Conservation (phyloP, 2,113 vertebrate species). For the Urocynchramus pylzowi region DNA sequence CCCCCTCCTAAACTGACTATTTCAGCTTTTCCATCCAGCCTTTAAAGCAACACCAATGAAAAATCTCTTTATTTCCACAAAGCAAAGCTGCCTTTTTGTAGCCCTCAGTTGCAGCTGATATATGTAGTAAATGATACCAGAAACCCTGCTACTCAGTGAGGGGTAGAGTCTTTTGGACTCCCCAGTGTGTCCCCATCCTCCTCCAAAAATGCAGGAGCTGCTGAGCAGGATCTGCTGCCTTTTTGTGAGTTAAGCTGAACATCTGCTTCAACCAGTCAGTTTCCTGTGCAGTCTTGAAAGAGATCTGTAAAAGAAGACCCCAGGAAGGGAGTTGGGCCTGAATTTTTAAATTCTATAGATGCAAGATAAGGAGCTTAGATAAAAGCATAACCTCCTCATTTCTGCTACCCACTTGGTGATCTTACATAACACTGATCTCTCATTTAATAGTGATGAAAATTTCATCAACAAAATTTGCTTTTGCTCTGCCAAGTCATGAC, state of each 20-base stretch:
- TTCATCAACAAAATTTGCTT: slow-evolving; percentile 52
- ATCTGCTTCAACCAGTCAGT: not conserved
- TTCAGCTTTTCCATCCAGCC: not conserved
- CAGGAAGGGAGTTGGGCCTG: not conserved
- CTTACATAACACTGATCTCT: slow-evolving; percentile 1
- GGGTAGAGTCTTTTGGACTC: not conserved
- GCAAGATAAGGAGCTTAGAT: not conserved
- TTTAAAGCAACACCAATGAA: slow-evolving; percentile 18
- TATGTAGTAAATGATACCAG: slow-evolving; percentile 2
- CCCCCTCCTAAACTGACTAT: not conserved
- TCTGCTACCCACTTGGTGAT: not conserved
- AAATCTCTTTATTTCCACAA: not conserved
- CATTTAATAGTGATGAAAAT: slow-evolving; percentile 45
- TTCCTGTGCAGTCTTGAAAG: slow-evolving; percentile 5
- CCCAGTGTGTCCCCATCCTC: not conserved
- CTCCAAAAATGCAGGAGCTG: not conserved
- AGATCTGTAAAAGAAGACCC: not conserved
- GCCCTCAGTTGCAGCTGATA: not conserved
- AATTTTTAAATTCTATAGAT: not conserved
- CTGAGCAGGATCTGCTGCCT: not conserved
- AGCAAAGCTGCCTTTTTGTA: not conserved
- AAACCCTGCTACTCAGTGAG: not conserved
- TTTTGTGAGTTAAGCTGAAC: not conserved
- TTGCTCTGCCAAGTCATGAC: slow-evolving; percentile 56
- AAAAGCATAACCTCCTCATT: not conserved